Evolutionary conservation across 1,140 invertebrate genomes (phyloP).

Genomic region (Drosophila malerkotliana): DNA sequence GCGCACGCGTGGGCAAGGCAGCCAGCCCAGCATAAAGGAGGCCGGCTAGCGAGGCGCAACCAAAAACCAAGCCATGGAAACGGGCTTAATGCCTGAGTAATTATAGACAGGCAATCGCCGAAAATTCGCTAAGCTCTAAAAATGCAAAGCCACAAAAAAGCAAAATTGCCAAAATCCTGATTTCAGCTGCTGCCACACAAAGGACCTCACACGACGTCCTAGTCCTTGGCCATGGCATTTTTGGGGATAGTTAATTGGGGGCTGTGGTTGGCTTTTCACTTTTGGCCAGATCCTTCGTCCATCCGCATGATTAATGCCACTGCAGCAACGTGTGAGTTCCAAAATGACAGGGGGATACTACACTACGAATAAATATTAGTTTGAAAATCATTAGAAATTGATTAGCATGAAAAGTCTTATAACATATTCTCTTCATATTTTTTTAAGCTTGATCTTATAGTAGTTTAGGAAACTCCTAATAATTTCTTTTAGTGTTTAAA

Average conservation of each 20-base stretch:
- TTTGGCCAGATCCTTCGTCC: slow-evolving; percentile 27
- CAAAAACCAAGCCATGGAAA: slow-evolving; percentile 74
- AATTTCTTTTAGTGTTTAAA: slow-evolving; percentile 16
- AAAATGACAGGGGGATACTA: slow-evolving; percentile 29
- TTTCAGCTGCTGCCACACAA: slow-evolving; percentile 23
- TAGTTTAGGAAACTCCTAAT: not conserved
- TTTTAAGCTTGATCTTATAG: no score
- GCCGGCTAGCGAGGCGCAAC: slow-evolving; percentile 79
- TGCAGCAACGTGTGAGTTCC: slow-evolving; percentile 76
- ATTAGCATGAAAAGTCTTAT: no score
- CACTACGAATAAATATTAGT: slow-evolving; percentile 2
- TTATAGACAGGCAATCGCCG: slow-evolving; percentile 60
- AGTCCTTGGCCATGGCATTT: slow-evolving; percentile 44
- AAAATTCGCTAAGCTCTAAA: slow-evolving; percentile 28
- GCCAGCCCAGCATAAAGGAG: slow-evolving; percentile 75
- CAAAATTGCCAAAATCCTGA: slow-evolving; percentile 6
- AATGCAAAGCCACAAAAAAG: not conserved
- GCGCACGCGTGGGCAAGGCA: slow-evolving; percentile 75
- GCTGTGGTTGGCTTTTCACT: slow-evolving; percentile 30
- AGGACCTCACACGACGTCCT: slow-evolving; percentile 62
- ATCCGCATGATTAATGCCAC: slow-evolving; percentile 72
- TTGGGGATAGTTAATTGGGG: slow-evolving; percentile 63
- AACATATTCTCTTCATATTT: no score
- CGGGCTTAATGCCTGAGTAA: slow-evolving; percentile 77
- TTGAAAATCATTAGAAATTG: no score